These are phyloP conservation scores for Drosophila funebris DNA, from an alignment of 1,140 invertebrate genomes.

Conservation along the genomic window DNA sequence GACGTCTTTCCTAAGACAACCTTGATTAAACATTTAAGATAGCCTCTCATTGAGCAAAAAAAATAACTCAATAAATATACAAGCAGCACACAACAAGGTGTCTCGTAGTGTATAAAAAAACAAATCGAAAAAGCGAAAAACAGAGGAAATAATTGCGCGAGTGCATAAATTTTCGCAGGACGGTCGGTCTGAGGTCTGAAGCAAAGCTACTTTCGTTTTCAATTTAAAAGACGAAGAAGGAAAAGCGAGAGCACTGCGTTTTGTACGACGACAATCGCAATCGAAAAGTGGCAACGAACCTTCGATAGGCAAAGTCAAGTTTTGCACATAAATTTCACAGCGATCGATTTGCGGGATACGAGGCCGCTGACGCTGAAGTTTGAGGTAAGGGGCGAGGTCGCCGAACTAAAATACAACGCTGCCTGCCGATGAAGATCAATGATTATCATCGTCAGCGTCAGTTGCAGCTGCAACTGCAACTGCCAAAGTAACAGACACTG, in stretches of 20 bases:
- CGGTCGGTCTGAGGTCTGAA: constrained; percentile 12
- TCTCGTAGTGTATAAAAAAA: constrained; percentile 30
- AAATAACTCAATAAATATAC: constrained; percentile 2
- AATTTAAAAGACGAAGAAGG: constrained; percentile 68
- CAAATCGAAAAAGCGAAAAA: constrained; percentile 15
- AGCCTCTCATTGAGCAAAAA: background rate
- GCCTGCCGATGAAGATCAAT: constrained; percentile 76
- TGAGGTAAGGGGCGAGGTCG: background rate
- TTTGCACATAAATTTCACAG: constrained; percentile 74
- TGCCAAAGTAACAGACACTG: constrained; percentile 35
- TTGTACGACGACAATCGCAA: constrained; percentile 12
- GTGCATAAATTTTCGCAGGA: constrained; percentile 70
- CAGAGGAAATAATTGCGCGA: constrained; percentile 68
- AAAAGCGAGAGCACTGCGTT: constrained; percentile 48
- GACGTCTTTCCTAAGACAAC: background rate
- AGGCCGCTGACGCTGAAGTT: background rate
- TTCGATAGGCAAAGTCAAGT: constrained; percentile 75
- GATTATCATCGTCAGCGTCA: constrained; percentile 73
- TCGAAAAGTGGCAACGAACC: constrained; percentile 74
- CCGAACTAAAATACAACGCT: constrained; percentile 30
- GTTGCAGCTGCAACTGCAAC: constrained; percentile 23
- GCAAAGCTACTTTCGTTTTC: constrained; percentile 77
- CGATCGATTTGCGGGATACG: constrained; percentile 38
- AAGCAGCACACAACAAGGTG: constrained; percentile 46
- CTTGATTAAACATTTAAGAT: constrained; percentile 12